A percentile compares a stretch with the other conserved stretches of the same genome.
phyloP scores from a whole-genome alignment of 2,888 invertebrate genomes.

The Ennomos erosarius region DNA sequence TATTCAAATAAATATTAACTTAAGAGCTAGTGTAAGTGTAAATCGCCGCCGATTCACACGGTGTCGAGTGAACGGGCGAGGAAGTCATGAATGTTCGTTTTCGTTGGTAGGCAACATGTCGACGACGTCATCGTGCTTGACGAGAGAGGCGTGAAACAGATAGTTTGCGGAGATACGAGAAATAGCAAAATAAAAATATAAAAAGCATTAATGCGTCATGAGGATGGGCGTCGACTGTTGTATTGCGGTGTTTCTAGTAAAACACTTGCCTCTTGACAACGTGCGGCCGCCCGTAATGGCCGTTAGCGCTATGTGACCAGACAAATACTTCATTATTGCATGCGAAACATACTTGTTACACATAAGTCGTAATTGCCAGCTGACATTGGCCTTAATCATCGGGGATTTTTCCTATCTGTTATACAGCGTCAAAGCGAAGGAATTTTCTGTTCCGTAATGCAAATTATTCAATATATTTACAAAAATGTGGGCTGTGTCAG shows the following conservation, averaged over 20 bases:
- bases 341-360: slow-evolving; percentile 22
- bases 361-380: slow-evolving; percentile 6
- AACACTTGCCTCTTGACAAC: slow-evolving; percentile 86
- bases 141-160: slow-evolving; percentile 61
- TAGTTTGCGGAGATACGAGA: slow-evolving; percentile 67
- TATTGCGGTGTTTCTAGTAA: slow-evolving; percentile 80
- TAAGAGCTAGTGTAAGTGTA: slow-evolving; percentile 49
- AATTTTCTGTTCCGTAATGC: slow-evolving; percentile 34
- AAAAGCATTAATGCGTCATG: slow-evolving; percentile 85
- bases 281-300: slow-evolving; percentile 84
- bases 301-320: slow-evolving; percentile 82
- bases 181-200: slow-evolving; percentile 76
- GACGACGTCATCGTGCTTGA: slow-evolving; percentile 62
- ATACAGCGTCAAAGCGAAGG: slow-evolving; percentile 42
- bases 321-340: slow-evolving; percentile 70
- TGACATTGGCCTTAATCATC: slow-evolving; percentile 6
- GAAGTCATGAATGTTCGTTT: slow-evolving; percentile 47
- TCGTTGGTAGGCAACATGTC: slow-evolving; percentile 57
- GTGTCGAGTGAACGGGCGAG: slow-evolving; percentile 62
- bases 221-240: slow-evolving; percentile 80
- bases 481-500: slow-evolving; percentile 44
- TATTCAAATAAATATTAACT: slow-evolving; percentile 48
- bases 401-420: slow-evolving; percentile 21
- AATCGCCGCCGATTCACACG: slow-evolving; percentile 55
- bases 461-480: slow-evolving; percentile 51